These are phyloP conservation scores for Gallinago nigripennis DNA, from an alignment of 2,797 vertebrate genomes.

Conservation along the genomic window DNA sequence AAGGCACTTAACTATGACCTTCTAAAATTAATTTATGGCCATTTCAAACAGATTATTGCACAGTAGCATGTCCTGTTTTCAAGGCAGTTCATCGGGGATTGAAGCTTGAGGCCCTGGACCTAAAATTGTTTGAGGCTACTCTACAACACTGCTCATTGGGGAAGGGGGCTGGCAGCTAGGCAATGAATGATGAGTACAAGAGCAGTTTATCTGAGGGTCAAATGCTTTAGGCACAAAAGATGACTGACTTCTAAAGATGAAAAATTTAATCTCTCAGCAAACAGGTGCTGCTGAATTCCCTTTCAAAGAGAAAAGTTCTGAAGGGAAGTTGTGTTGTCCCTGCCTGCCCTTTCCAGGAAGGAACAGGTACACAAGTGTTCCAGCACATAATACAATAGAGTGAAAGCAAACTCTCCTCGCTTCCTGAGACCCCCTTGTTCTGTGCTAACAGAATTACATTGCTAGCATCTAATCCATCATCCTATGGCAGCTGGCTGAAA, in stretches of 20 bases:
- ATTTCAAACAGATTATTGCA: neutral
- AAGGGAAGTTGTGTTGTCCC: neutral
- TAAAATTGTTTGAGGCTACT: neutral
- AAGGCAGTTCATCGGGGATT: neutral
- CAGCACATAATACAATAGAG: no score
- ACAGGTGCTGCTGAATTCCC: neutral
- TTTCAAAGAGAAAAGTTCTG: neutral
- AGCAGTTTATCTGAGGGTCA: neutral
- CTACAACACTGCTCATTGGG: neutral
- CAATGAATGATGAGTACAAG: fast-evolving
- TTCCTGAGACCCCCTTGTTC: neutral
- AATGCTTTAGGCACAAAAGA: neutral
- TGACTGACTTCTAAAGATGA: neutral
- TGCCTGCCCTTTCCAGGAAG: fast-evolving
- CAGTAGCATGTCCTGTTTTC: neutral
- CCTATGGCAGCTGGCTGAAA: neutral
- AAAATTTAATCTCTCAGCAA: neutral
- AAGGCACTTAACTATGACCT: neutral
- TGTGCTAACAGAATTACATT: neutral
- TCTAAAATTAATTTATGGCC: neutral
- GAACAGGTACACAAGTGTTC: neutral
- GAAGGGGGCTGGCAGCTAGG: neutral
- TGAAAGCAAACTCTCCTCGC: neutral
- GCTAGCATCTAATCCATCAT: neutral
- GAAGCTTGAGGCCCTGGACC: neutral